These are phyloP conservation scores for Phallusia fumigata DNA, from an alignment of 23 tunicate genomes.

Conservation along the genomic window DNA sequence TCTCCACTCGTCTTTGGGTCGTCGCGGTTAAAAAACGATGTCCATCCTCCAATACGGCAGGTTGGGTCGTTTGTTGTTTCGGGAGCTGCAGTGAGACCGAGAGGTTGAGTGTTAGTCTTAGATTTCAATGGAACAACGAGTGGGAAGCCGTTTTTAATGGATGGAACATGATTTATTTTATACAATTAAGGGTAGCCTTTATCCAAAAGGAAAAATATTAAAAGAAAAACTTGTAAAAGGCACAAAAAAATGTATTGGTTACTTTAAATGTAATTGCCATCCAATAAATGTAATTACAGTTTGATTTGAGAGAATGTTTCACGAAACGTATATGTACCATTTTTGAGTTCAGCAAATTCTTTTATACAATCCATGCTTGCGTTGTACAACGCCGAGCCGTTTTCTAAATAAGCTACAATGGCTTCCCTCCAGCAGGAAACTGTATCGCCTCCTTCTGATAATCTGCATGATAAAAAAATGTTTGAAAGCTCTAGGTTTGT, in stretches of 20 bases:
- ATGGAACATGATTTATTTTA: too few species aligned
- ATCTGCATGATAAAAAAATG: neutral
- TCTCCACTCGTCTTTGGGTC: neutral
- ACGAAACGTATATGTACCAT: neutral
- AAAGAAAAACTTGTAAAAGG: too few species aligned
- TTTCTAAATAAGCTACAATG: neutral
- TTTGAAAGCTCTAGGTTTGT: too few species aligned
- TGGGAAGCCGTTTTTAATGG: too few species aligned
- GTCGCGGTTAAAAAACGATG: slow-evolving; percentile 21
- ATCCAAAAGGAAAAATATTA: too few species aligned
- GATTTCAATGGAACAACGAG: too few species aligned
- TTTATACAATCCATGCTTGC: neutral
- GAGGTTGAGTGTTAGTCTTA: too few species aligned
- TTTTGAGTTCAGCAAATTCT: neutral
- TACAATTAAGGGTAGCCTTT: too few species aligned
- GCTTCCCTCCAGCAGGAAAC: neutral
- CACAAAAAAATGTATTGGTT: too few species aligned
- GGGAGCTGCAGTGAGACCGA: neutral
- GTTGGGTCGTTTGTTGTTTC: neutral
- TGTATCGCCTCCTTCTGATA: neutral
- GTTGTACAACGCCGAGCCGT: neutral
- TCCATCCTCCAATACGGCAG: slow-evolving; percentile 11
- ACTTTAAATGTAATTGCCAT: too few species aligned
- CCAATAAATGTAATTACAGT: too few species aligned
- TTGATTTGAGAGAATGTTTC: too few species aligned